Conservation (phyloP, 2,888 invertebrate genomes). For the Scaptomyza parva region DNA sequence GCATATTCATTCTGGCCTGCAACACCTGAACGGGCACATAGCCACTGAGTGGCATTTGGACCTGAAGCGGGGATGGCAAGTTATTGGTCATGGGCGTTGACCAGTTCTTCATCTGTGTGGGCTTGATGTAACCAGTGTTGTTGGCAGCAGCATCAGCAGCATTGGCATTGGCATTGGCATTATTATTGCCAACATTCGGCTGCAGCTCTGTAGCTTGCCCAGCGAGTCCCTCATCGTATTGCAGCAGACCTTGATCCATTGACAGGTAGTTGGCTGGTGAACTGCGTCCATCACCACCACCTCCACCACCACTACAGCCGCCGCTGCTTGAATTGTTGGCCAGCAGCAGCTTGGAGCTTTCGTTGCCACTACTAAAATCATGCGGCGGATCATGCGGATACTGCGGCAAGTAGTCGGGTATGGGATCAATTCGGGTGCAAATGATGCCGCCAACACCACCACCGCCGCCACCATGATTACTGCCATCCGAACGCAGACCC, state of each 20-base stretch:
- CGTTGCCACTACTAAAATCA: conserved; percentile 66
- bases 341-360: conserved; percentile 64
- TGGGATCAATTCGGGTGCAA: conserved; percentile 49
- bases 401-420: conserved; percentile 39
- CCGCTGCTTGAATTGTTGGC: conserved; percentile 50
- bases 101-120: conserved; percentile 68
- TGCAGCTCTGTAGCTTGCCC: conserved; percentile 24
- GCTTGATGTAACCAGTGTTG: conserved; percentile 60
- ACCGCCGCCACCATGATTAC: conserved; percentile 1
- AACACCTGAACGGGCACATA: conserved; percentile 65
- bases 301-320: conserved; percentile 30
- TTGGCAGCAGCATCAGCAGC: conserved; percentile 4
- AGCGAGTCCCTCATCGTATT: conserved; percentile 35
- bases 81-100: conserved; percentile 31
- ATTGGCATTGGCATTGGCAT: neutral
- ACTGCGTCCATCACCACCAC: conserved; percentile 23
- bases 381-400: conserved; percentile 57
- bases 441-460: conserved; percentile 29
- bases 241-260: conserved; percentile 47
- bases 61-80: conserved; percentile 17
- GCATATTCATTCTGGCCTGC: conserved; percentile 18
- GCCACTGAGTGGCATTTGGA: conserved; percentile 51
- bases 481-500: conserved; percentile 16
- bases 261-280: conserved; percentile 52
- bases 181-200: conserved; percentile 1